These are phyloP conservation scores for Macrosiphum euphorbiae DNA, from an alignment of 2,888 invertebrate genomes.

Conservation along the genomic window DNA sequence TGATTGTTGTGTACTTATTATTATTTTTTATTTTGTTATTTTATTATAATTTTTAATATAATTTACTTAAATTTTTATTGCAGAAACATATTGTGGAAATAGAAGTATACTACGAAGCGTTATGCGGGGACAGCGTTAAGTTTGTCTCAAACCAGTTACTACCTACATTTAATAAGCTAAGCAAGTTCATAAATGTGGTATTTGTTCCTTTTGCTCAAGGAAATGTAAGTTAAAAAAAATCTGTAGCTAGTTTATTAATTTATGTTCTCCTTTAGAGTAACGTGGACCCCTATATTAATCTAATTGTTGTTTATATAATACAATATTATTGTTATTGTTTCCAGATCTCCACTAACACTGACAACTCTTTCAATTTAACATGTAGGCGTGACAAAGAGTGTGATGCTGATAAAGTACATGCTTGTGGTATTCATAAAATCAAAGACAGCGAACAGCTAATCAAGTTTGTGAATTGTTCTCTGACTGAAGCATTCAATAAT, in stretches of 20 bases:
- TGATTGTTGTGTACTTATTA: not conserved
- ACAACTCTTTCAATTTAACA: not conserved
- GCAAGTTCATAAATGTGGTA: not conserved
- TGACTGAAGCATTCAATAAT: not conserved
- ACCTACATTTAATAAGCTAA: not conserved
- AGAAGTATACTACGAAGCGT: constrained; percentile 32
- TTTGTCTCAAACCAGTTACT: constrained; percentile 12
- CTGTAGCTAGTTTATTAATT: not conserved
- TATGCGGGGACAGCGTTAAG: not conserved
- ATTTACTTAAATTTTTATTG: not conserved
- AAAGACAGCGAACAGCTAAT: not conserved
- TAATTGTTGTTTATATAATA: not conserved
- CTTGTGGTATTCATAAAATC: constrained; percentile 49
- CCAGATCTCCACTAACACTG: not conserved
- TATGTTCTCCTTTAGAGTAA: not conserved
- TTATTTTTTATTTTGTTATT: not conserved
- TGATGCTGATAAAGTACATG: constrained; percentile 37
- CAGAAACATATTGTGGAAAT: not conserved
- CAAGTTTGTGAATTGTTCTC: constrained; percentile 37
- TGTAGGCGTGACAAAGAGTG: not conserved
- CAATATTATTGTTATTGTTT: not conserved
- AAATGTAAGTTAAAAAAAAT: constrained; percentile 34
- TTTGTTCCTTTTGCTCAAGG: constrained; percentile 37
- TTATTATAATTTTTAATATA: not conserved
- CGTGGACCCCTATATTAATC: not conserved